These are phyloP conservation scores for Psammodynastes pulverulentus DNA, from an alignment of 2,113 vertebrate species.

Conservation along the genomic window DNA sequence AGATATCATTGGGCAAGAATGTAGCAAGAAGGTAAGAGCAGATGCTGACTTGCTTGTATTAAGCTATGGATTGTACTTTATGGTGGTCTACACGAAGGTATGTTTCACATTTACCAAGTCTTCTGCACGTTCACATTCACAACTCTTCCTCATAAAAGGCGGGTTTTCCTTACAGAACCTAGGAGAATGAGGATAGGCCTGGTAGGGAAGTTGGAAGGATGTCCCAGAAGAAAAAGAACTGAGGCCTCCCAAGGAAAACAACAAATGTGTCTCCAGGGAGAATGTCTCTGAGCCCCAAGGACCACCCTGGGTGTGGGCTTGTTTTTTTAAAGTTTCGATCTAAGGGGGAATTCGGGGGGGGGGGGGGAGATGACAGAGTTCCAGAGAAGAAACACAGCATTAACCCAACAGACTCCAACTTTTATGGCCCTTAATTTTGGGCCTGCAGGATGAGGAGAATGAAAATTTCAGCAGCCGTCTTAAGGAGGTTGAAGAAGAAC, in stretches of 20 bases:
- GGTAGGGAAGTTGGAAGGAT: neutral
- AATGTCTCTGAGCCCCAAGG: neutral
- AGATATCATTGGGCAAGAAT: slow-evolving; percentile 78
- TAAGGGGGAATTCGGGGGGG: neutral
- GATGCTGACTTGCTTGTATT: neutral
- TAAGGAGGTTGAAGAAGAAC: slow-evolving; percentile 81
- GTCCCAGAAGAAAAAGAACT: neutral
- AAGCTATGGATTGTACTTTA: neutral
- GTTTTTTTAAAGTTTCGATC: neutral
- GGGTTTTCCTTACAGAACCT: neutral
- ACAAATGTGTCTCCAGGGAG: neutral
- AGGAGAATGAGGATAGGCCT: neutral
- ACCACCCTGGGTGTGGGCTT: neutral
- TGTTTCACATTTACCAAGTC: neutral
- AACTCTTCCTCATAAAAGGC: neutral
- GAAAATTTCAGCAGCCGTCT: slow-evolving; percentile 71
- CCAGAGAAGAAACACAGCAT: neutral
- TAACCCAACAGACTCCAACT: neutral
- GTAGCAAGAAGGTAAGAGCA: slow-evolving; percentile 81
- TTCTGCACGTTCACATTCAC: neutral
- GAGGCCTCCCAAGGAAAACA: neutral
- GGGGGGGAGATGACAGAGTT: neutral
- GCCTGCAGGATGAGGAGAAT: slow-evolving; percentile 84
- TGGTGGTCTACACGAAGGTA: neutral
- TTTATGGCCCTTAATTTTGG: slow-evolving; percentile 27